Evolutionary conservation across 1,140 invertebrate species (phyloP), one percentile per base, ranked within the genome.

Genomic region (Orius insidiosus): DNA sequence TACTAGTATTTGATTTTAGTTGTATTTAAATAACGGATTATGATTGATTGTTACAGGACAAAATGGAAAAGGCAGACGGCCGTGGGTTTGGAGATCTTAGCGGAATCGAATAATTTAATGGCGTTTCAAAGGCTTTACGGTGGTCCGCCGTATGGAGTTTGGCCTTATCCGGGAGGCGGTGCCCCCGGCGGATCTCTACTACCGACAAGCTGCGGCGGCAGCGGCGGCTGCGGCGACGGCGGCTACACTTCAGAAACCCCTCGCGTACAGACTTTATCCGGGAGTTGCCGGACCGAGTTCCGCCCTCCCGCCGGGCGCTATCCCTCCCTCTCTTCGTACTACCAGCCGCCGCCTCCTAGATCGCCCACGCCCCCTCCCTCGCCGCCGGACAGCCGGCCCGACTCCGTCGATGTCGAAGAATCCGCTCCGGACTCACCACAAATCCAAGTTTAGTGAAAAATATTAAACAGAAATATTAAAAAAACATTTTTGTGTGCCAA

Each of bases 11-110:
- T 24, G 24, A 24, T 24, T 24, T 24, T 24, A 24, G 24, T 24
- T 24, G 24, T 24, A 24, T 24, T 24, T 24, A 24, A 24, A 24
- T 24, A 24, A 24, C 24, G 3, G 24, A 24, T 24, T 24, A 24
- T 40, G 9, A 15, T 40, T 5, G 11, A 15, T 68, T 56, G 62
- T 70, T 69, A 8, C 76, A 98, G 94, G 68, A 99, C 95, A 56
- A 99, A 99, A 70, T 98, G 94, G 94, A 99, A 99, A 64, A 75
- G 95, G 5, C 95, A 99, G 65, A 95, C 93, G 2, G 90, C 93
- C 0, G 93, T 98, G 0, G 92, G 93, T 0, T 65, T 96, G 51
- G 95, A 98, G 62, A 72, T 99, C 13, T 65, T 99, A 45, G 85
- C 90, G 0, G 94, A 99, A 61, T 88, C 90, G 0, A 89, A 89